A percentile compares a stretch with the other conserved stretches of the same genome.
These are phyloP conservation scores for Drosophila arizonae DNA, from an alignment of 1,140 invertebrate genomes.

Conservation along the genomic window DNA sequence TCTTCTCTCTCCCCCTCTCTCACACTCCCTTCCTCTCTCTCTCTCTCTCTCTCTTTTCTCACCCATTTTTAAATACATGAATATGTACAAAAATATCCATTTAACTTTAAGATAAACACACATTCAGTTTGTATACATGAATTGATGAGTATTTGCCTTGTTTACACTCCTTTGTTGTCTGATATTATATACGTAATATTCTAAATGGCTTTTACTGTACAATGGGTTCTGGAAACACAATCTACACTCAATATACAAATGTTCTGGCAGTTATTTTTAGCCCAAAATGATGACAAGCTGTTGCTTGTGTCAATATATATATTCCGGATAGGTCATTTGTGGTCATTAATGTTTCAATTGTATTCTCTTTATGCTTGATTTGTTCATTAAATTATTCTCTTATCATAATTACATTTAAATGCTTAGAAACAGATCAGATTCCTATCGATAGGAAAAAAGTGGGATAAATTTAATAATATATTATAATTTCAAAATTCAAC, in stretches of 20 bases:
- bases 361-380: not conserved
- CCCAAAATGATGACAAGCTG: constrained; percentile 6
- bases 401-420: no score
- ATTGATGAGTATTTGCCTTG: constrained; percentile 14
- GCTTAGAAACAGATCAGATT: no score
- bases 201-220: constrained; percentile 35
- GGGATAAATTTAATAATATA: not conserved
- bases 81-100: not conserved
- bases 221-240: constrained; percentile 21
- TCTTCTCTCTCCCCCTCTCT: not conserved
- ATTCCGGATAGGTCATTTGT: constrained; percentile 22
- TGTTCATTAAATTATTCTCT: no score
- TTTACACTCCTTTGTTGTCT: constrained; percentile 38
- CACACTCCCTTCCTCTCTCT: not conserved
- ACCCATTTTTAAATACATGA: not conserved
- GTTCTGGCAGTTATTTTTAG: constrained; percentile 33
- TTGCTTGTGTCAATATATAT: constrained; percentile 35
- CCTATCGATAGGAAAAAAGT: no score
- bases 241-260: constrained; percentile 22
- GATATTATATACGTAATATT: constrained; percentile 37
- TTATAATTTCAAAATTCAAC: no score
- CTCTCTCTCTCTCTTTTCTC: not conserved
- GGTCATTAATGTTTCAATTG: constrained; percentile 6
- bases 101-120: constrained; percentile 13
- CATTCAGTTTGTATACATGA: constrained; percentile 1